Evolutionary conservation across 2,113 vertebrate species (phyloP), one percentile per base, ranked within the genome.

Genomic region (Ibidorhyncha struthersii): DNA sequence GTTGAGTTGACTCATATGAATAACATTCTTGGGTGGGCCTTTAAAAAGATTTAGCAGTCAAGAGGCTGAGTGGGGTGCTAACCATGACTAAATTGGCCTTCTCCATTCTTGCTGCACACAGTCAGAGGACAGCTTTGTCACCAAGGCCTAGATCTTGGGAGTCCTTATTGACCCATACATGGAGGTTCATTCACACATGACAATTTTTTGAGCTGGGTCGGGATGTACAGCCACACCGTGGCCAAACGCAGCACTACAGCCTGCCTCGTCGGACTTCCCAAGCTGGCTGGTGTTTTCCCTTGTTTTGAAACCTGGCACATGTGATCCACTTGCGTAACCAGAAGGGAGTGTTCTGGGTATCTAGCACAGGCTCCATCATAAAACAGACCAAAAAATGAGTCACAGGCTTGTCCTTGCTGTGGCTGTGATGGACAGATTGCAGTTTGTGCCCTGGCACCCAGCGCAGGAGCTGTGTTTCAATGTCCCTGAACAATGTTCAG

Each of bases 161-260:
- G 70, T 36, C 77, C 34, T 40, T 26, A 2, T 1, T 66, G 66
- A 56, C 77, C 62, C 61, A 2, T 5, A 8, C 11, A 4, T 30
- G 83, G 59, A 43, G 49, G 32, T 73, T 88, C 10, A 2, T 71
- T 47, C 19, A 8, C 45, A 10, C 22, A 7, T 10, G 9, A 1
- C 0, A 3, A 8, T 38, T 47, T 30, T 56, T 32, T 32, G 52
- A 80, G 61, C 78, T 56, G 82, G 62, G 32, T 66, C 86, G 16
- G 72, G 70, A 86, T 53, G 70, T 82, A 9, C 89, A 91, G 93
- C 89, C 93, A 61, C 85, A 12, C 93, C 12, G 93, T 91, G 93
- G 93, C 86, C 59, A 76, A 87, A 76, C 10, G 9, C 77, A 76
- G 91, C 91, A 80, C 77, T 93, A 80, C 93, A 96, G 61, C 58